A percentile compares a stretch with the other conserved stretches of the same genome.
Conservation (phyloP, 2,888 invertebrate species). For the Unio delphinus region DNA sequence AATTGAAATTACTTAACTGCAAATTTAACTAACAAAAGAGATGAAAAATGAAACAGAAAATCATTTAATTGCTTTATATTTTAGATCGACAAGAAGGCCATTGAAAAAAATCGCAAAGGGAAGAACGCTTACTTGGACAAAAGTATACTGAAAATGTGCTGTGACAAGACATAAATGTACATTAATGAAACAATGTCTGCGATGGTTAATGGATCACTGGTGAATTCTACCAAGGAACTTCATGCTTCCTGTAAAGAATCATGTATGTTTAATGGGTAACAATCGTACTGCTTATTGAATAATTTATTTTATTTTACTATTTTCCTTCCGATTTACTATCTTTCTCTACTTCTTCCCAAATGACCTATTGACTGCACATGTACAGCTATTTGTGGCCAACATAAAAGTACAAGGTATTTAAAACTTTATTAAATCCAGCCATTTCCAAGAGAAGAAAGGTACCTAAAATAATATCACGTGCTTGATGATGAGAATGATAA, state of each 20-base stretch:
- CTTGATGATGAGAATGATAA: no score
- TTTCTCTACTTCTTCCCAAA: no score
- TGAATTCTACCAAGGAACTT: slow-evolving; percentile 6
- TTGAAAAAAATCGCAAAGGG: slow-evolving; percentile 43
- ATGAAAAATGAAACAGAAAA: no score
- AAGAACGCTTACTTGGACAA: slow-evolving; percentile 12
- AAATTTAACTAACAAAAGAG: no score
- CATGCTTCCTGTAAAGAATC: slow-evolving; percentile 3
- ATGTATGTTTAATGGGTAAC: slow-evolving; percentile 6
- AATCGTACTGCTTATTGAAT: background rate
- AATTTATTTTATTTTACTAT: background rate
- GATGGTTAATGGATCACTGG: slow-evolving; percentile 10
- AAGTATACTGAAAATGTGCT: slow-evolving; percentile 40
- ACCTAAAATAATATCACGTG: no score
- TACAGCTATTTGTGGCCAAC: no score
- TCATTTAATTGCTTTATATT: background rate
- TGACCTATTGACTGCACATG: no score
- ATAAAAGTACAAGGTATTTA: no score
- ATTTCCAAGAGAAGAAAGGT: no score
- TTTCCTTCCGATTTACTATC: no score
- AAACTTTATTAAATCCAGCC: no score
- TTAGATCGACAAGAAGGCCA: slow-evolving; percentile 56
- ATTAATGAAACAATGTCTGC: background rate
- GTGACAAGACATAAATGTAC: slow-evolving; percentile 18
- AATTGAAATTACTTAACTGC: no score